Base-by-base conservation (phyloP, 2,888 invertebrate species). In the Stenurella melanura region DNA sequence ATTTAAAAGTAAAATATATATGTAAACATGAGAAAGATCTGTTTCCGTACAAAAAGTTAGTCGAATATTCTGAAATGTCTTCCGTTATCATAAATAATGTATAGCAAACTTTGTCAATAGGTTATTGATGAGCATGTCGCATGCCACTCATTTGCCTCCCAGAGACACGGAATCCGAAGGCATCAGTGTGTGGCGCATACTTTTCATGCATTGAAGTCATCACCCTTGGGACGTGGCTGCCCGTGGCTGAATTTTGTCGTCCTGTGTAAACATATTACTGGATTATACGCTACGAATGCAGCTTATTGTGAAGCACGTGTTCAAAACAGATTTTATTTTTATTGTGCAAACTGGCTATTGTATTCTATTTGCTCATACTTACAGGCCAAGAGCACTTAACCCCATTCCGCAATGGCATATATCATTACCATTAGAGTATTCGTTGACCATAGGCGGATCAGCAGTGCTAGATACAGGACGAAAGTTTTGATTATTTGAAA, bases 251-350 rank as follows among this genome's bases (percentile, higher is more conserved):
- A 70, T 72, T 70, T 72, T 72, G 63, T 72, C 54, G 54, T 72
- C 54, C 30, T n/a, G 30, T 42, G 56, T 72, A 72, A 61, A 63
- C 56, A 63, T 61, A 63, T 72, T 72, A 72, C 70, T n/a, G 63
- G 21, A 60, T 72, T 54, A 60, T 70, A 58, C 50, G 34, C 17
- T 58, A 19, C 69, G 60, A 60, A 18, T 42, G 70, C 42, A 18
- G 50, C 60, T 70, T 56, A 58, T 69, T 42, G 60, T 17, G 42
- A 15, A 11, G 50, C 70, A 50, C 70, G 60, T 60, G 70, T 70
- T 61, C 50, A 38, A 70, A 70, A 70, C 70, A 58, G 60, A 70
- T 70, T 60, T 70, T 34, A 57, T 70, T 70, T 58, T 58, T 60
- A 42, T 42, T 56, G 30, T 21, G 30, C 38, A 21, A 56, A 34